These are phyloP conservation scores for Alcedo quadribrachys DNA, from an alignment of 2,797 vertebrate genomes.

Conservation along the genomic window DNA sequence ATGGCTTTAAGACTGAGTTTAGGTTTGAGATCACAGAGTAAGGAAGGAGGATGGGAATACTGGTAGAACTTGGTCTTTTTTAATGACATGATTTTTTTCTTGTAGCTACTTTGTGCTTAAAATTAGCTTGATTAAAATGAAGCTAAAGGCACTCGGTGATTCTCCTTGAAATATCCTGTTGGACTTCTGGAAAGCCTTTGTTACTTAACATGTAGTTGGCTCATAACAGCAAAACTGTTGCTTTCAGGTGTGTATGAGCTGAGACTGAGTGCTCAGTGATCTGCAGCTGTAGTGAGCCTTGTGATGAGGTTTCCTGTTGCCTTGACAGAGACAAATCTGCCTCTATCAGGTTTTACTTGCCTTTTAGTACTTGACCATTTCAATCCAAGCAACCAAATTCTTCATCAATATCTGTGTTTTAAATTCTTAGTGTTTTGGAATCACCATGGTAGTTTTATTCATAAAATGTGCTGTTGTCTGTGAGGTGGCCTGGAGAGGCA, in stretches of 20 bases:
- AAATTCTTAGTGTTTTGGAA: not conserved
- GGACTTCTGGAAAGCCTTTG: conserved; percentile 33
- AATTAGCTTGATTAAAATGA: conserved; percentile 19
- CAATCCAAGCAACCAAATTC: not conserved
- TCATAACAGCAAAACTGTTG: not conserved
- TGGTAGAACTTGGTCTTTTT: not conserved
- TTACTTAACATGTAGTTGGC: not conserved
- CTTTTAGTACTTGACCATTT: not conserved
- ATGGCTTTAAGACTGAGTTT: not conserved
- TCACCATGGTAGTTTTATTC: not conserved
- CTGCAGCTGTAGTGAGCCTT: not conserved
- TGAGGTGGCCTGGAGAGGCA: not conserved
- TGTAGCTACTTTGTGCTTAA: not conserved
- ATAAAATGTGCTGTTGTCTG: not conserved
- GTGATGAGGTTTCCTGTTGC: not conserved
- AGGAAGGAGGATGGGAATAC: not conserved
- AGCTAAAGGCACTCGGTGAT: not conserved
- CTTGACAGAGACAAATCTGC: not conserved
- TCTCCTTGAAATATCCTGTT: conserved; percentile 40
- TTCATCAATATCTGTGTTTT: not conserved
- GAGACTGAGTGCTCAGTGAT: accelerated
- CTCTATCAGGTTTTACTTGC: not conserved
- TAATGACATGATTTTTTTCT: conserved; percentile 4
- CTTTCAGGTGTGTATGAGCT: conserved; percentile 11
- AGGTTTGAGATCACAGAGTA: conserved; percentile 9